These are phyloP conservation scores for Drosophila ficusphila DNA, from an alignment of 1,140 invertebrate genomes.

Conservation along the genomic window DNA sequence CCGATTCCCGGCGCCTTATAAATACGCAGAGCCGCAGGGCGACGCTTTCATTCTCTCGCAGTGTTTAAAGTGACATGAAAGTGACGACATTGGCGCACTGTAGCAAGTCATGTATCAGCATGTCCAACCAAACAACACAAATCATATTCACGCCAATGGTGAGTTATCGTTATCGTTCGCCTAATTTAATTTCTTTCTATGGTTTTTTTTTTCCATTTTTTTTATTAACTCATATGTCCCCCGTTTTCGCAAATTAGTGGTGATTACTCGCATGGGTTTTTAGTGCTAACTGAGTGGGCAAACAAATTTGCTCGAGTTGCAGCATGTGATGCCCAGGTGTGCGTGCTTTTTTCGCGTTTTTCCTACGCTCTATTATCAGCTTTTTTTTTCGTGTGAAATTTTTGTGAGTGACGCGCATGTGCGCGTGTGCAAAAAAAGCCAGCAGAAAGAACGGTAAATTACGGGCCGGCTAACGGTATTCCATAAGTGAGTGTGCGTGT, in stretches of 20 bases:
- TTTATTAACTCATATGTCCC: too few species aligned
- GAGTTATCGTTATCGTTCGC: conserved; percentile 41
- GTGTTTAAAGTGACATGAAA: conserved; percentile 84
- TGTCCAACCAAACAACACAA: conserved; percentile 84
- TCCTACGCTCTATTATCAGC: neutral
- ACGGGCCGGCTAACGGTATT: conserved; percentile 22
- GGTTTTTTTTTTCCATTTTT: neutral
- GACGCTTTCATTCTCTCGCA: conserved; percentile 83
- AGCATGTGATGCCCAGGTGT: conserved; percentile 35
- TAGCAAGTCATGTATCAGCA: conserved; percentile 84
- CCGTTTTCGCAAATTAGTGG: conserved; percentile 35
- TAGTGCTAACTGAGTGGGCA: conserved; percentile 42
- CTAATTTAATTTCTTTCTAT: neutral
- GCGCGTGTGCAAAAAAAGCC: conserved; percentile 8
- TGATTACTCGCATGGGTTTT: conserved; percentile 31
- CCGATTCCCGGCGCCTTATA: conserved; percentile 64
- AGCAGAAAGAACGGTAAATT: conserved; percentile 27
- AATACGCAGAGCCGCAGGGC: conserved; percentile 67
- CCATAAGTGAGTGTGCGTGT: conserved; percentile 3
- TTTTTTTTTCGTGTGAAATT: conserved; percentile 33
- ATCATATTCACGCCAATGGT: conserved; percentile 84
- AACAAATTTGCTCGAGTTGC: conserved; percentile 23
- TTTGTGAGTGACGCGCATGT: conserved; percentile 42
- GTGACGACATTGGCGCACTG: conserved; percentile 83
- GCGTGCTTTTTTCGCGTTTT: conserved; percentile 27